These are phyloP conservation scores for Recurvirostra avosetta DNA, from an alignment of 2,113 vertebrate genomes.

Conservation along the genomic window DNA sequence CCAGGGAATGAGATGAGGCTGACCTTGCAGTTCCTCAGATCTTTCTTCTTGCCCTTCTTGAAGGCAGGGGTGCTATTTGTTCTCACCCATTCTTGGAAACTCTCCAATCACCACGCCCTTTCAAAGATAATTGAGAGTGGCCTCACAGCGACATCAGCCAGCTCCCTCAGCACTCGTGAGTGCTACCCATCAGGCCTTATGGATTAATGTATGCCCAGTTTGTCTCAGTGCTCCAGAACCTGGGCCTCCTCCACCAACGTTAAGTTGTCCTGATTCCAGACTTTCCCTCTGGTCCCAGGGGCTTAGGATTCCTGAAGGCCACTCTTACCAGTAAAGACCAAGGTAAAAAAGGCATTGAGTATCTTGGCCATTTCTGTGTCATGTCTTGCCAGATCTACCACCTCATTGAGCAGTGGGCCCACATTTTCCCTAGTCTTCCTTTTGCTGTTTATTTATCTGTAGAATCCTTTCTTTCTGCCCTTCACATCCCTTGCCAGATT, in stretches of 20 bases:
- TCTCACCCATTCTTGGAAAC: not conserved
- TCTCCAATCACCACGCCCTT: not conserved
- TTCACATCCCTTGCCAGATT: not conserved
- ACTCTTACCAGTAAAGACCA: not conserved
- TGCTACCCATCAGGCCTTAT: not conserved
- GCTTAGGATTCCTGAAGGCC: not conserved
- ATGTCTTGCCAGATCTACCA: not conserved
- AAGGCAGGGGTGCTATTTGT: not conserved
- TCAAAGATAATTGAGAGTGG: not conserved
- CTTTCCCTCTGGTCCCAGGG: not conserved
- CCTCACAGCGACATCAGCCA: not conserved
- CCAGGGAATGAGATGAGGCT: not conserved
- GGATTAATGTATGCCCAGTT: not conserved
- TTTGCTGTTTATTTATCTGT: not conserved
- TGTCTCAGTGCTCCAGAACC: not conserved
- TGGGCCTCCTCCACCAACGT: not conserved
- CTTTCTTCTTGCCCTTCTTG: not conserved
- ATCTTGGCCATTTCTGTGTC: not conserved
- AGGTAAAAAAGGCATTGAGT: not conserved
- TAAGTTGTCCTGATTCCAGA: not conserved
- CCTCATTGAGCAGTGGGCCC: not conserved
- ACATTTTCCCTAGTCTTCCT: not conserved
- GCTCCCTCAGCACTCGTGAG: not conserved
- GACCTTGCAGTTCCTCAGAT: not conserved
- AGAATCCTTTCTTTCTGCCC: not conserved